Evolutionary conservation across 2,113 vertebrate species (phyloP).

Genomic region (Nothoprocta perdicaria): DNA sequence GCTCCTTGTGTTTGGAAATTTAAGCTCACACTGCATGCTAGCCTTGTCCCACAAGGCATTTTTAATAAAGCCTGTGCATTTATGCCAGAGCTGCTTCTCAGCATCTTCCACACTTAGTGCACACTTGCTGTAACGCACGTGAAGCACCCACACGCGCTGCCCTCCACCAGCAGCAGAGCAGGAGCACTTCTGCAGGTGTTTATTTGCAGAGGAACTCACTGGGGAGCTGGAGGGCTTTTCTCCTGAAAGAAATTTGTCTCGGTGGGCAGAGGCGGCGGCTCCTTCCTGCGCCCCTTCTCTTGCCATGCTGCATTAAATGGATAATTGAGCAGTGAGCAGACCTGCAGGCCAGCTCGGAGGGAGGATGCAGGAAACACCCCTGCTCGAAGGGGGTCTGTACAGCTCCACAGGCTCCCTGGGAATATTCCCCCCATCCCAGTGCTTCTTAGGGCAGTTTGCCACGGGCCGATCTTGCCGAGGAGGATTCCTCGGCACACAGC

Average conservation of each 20-base stretch:
- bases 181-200: not conserved
- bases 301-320: conserved; percentile 18
- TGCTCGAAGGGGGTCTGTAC: no score
- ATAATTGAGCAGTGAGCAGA: conserved; percentile 26
- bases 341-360: not conserved
- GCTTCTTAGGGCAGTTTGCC: not conserved
- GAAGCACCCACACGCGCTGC: not conserved
- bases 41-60: not conserved
- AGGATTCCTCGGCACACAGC: not conserved
- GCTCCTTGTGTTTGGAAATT: not conserved
- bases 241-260: conserved; percentile 9
- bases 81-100: not conserved
- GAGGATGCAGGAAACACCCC: conserved; percentile 34
- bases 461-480: not conserved
- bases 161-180: not conserved
- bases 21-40: not conserved
- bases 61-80: not conserved
- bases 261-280: not conserved
- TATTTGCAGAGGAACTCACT: conserved; percentile 25
- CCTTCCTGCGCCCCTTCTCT: not conserved
- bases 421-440: not conserved
- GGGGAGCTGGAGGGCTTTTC: not conserved
- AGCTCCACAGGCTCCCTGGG: not conserved
- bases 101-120: not conserved
- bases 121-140: not conserved